A percentile compares a stretch with the other conserved stretches of the same genome.
Evolutionary conservation across 2,113 vertebrate genomes (phyloP).

Genomic region (Oncorhynchus mykiss): DNA sequence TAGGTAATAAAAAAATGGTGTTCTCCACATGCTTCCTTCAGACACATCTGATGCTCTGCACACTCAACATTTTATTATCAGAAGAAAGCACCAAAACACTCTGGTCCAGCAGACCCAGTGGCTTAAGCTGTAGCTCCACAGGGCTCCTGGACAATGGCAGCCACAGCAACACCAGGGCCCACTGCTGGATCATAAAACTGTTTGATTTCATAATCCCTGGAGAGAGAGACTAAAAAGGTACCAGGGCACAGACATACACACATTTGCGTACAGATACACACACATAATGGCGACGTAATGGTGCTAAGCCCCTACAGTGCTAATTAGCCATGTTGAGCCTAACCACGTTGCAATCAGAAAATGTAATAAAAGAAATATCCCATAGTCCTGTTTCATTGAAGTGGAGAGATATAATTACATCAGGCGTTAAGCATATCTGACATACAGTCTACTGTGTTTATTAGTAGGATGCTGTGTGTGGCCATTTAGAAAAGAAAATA

Average conservation of each 20-base stretch:
- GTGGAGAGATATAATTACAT: neutral
- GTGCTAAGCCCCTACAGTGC: too few relatives aligned
- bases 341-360: too few relatives aligned
- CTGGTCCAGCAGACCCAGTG: neutral
- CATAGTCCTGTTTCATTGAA: neutral
- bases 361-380: too few relatives aligned
- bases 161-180: neutral
- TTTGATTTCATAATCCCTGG: neutral
- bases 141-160: neutral
- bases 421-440: neutral
- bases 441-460: too few relatives aligned
- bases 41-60: slow-evolving; percentile 7
- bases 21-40: neutral
- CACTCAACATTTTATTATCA: slow-evolving; percentile 2
- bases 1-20: neutral
- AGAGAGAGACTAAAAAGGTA: neutral
- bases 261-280: neutral
- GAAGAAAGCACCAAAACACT: neutral
- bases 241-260: neutral
- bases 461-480: neutral
- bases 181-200: neutral
- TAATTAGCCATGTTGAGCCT: too few relatives aligned
- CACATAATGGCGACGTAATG: neutral
- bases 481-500: neutral
- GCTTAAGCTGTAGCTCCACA: neutral